Conservation (phyloP, 2,113 vertebrate genomes). For the Limnothrissa miodon region DNA sequence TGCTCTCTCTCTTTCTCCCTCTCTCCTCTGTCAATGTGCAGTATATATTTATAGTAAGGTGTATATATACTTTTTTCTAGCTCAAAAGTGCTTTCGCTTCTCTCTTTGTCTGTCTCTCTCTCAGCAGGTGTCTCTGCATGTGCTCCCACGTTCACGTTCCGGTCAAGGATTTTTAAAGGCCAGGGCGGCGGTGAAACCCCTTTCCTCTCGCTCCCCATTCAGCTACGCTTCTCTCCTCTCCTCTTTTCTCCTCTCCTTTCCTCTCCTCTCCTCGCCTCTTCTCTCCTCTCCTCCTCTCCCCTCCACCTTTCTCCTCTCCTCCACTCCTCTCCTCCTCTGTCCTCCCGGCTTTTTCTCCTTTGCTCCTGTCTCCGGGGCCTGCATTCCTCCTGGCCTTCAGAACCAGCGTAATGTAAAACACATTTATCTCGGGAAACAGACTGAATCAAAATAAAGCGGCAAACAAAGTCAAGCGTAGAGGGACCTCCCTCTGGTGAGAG, state of each 20-base stretch:
- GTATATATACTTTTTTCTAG: conserved; percentile 40
- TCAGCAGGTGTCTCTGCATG: conserved; percentile 53
- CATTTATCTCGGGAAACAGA: conserved; percentile 48
- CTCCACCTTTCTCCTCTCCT: neutral
- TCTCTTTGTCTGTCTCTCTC: conserved; percentile 53
- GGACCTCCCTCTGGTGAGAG: neutral
- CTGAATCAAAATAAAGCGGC: conserved; percentile 36
- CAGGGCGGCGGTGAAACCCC: conserved; percentile 43
- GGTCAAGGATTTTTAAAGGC: conserved; percentile 51
- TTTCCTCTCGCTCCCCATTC: neutral
- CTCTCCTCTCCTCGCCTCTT: neutral
- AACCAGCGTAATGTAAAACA: conserved; percentile 58
- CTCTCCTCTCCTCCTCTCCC: conserved; percentile 12
- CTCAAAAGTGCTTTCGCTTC: conserved; percentile 45
- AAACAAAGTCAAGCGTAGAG: conserved; percentile 34
- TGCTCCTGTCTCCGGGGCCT: neutral
- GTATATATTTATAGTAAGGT: neutral
- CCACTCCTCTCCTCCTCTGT: conserved; percentile 16
- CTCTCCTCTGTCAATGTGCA: conserved; percentile 41
- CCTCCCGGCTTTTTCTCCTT: neutral
- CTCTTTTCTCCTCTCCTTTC: neutral
- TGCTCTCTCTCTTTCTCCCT: conserved; percentile 48
- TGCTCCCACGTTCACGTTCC: conserved; percentile 26
- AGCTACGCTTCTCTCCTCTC: conserved; percentile 23
- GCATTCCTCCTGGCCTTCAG: conserved; percentile 19